Conservation (phyloP, 2,113 vertebrate species). For the Odontesthes bonariensis region DNA sequence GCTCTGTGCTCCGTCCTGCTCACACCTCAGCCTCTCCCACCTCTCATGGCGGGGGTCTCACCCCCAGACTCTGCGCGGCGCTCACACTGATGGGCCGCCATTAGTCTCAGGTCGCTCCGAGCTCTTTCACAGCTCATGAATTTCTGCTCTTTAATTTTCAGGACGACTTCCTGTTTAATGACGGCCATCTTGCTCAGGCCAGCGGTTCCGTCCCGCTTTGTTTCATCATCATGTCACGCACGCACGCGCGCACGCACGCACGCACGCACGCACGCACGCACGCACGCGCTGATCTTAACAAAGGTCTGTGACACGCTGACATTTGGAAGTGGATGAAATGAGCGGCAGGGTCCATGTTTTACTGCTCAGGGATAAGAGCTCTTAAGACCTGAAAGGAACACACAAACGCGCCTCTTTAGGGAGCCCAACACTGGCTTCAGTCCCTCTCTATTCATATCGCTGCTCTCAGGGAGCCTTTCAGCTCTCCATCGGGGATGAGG, state of each 20-base stretch:
- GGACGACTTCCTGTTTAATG: slow-evolving; percentile 24
- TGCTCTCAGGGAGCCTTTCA: slow-evolving; percentile 59
- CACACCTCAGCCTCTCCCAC: slow-evolving; percentile 65
- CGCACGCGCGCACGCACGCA: slow-evolving; percentile 26
- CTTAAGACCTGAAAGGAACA: slow-evolving; percentile 64
- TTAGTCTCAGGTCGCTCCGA: not conserved
- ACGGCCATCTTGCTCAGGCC: slow-evolving; percentile 16
- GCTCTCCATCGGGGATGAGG: slow-evolving; percentile 23
- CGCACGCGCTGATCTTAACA: slow-evolving; percentile 63
- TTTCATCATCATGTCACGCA: slow-evolving; percentile 17
- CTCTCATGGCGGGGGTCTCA: not conserved
- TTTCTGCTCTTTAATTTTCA: slow-evolving; percentile 20
- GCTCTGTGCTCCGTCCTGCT: slow-evolving; percentile 65
- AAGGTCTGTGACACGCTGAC: slow-evolving; percentile 70
- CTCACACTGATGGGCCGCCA: not conserved
- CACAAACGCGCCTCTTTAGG: slow-evolving; percentile 32
- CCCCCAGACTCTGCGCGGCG: too few species aligned
- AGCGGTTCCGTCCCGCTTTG: not conserved
- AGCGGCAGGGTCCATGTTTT: slow-evolving; percentile 63
- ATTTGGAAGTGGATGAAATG: slow-evolving; percentile 76
- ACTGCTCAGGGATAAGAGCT: slow-evolving; percentile 66
- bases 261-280: slow-evolving; percentile 30
- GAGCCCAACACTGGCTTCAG: slow-evolving; percentile 53
- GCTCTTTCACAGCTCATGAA: slow-evolving; percentile 1
- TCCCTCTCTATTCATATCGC: slow-evolving; percentile 54